Evolutionary conservation across 2,888 invertebrate genomes (phyloP).

Genomic region (Bombylius major): DNA sequence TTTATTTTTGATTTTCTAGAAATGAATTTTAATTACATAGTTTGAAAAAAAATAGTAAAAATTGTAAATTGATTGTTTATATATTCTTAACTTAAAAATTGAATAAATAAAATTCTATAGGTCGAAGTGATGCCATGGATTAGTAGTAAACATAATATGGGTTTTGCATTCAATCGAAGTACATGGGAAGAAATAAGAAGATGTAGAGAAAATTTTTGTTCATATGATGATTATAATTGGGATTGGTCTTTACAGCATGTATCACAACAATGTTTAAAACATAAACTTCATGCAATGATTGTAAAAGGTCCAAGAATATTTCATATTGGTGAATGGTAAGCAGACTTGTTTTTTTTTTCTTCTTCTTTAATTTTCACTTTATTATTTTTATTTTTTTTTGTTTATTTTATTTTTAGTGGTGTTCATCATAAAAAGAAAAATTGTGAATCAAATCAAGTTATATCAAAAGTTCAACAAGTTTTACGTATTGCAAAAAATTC

Average conservation of each 20-base stretch:
- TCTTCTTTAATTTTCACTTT: neutral
- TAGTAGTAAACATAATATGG: constrained; percentile 98
- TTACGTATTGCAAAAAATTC: constrained; percentile 52
- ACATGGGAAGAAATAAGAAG: constrained; percentile 76
- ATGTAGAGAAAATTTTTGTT: constrained; percentile 79
- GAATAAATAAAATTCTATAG: neutral
- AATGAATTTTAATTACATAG: too few species aligned
- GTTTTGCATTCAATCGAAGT: constrained; percentile 83
- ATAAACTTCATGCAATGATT: constrained; percentile 74
- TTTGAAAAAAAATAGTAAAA: too few species aligned
- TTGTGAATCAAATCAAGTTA: constrained; percentile 74
- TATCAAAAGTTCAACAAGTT: constrained; percentile 71
- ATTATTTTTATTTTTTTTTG: neutral
- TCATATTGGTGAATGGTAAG: constrained; percentile 97
- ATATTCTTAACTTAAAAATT: too few species aligned
- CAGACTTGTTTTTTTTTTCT: neutral
- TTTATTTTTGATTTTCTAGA: too few species aligned
- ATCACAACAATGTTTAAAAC: constrained; percentile 66
- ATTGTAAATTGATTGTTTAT: too few species aligned
- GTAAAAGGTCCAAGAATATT: constrained; percentile 90
- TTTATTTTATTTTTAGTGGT: constrained; percentile 50
- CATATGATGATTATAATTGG: constrained; percentile 99
- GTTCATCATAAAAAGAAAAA: constrained; percentile 90
- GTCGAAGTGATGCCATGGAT: constrained; percentile 86
- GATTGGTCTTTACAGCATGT: constrained; percentile 93